These are phyloP conservation scores for Mesochorus sp. DNA, from an alignment of 2,888 invertebrate species.

Conservation along the genomic window DNA sequence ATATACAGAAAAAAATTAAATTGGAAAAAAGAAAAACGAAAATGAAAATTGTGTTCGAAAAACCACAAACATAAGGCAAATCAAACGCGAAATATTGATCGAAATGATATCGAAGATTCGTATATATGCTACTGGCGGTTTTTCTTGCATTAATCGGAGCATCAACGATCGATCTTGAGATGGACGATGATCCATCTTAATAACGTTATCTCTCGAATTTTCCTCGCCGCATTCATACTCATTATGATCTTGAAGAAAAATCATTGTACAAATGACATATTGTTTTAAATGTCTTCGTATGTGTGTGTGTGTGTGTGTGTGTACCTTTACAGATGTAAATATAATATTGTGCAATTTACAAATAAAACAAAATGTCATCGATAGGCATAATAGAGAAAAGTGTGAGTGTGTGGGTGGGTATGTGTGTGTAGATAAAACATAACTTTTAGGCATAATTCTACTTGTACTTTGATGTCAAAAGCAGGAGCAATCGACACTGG, in stretches of 20 bases:
- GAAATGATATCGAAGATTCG: constrained; percentile 51
- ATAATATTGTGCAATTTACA: constrained; percentile 66
- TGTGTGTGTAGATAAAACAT: constrained; percentile 60
- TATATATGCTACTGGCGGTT: constrained; percentile 48
- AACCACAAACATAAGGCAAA: too few relatives aligned
- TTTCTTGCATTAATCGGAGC: neutral
- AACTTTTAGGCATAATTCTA: constrained; percentile 70
- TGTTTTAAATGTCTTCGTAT: neutral
- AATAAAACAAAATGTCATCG: constrained; percentile 68
- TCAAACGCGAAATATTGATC: constrained; percentile 21
- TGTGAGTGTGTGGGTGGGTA: too few relatives aligned
- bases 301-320: neutral
- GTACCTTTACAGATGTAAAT: constrained; percentile 62
- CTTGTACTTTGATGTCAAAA: constrained; percentile 70
- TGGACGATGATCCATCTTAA: neutral
- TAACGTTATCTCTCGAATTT: constrained; percentile 11
- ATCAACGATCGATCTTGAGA: neutral
- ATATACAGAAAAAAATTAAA: neutral
- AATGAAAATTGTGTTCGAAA: neutral
- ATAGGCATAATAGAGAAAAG: constrained; percentile 65
- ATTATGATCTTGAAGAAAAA: constrained; percentile 31
- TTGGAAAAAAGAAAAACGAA: neutral
- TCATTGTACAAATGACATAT: constrained; percentile 45
- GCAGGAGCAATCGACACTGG: constrained; percentile 54
- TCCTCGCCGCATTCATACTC: constrained; percentile 29